A percentile compares a stretch with the other conserved stretches of the same genome.
Conservation (phyloP, 2,113 vertebrate genomes). For the Chamaea fasciata region DNA sequence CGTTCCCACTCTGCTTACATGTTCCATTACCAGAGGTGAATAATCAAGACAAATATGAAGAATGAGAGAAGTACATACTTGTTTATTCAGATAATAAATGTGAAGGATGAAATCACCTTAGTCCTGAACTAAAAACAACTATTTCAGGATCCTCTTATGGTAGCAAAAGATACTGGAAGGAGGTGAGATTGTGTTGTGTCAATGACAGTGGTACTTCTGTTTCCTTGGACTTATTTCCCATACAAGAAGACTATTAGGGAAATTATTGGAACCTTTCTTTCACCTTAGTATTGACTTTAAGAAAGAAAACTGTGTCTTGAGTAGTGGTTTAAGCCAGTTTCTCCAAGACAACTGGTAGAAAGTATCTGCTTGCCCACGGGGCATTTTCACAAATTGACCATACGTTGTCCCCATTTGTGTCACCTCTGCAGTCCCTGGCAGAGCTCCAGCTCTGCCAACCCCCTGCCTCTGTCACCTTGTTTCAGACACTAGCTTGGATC, state of each 20-base stretch:
- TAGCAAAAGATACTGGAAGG: neutral
- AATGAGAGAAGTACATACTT: neutral
- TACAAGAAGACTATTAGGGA: neutral
- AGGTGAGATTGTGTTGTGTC: neutral
- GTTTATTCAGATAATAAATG: conserved; percentile 20
- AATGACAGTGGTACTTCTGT: neutral
- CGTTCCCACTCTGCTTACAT: conserved; percentile 7
- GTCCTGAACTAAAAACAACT: conserved; percentile 31
- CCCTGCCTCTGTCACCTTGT: neutral
- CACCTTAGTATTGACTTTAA: neutral
- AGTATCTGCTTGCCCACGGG: fast-evolving
- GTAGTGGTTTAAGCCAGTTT: neutral
- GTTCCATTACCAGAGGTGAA: conserved; percentile 56
- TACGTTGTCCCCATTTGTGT: neutral
- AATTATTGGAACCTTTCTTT: neutral
- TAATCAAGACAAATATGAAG: conserved; percentile 34
- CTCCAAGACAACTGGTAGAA: neutral
- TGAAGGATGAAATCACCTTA: conserved; percentile 30
- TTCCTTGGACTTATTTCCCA: neutral
- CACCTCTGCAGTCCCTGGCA: neutral
- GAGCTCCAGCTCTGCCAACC: neutral
- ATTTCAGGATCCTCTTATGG: neutral
- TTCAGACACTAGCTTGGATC: neutral
- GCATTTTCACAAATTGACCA: neutral
- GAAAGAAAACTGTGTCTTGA: neutral